Evolutionary conservation across 2,797 vertebrate genomes (phyloP), one percentile per base, ranked within the genome.

Genomic region (Nyctibius grandis): DNA sequence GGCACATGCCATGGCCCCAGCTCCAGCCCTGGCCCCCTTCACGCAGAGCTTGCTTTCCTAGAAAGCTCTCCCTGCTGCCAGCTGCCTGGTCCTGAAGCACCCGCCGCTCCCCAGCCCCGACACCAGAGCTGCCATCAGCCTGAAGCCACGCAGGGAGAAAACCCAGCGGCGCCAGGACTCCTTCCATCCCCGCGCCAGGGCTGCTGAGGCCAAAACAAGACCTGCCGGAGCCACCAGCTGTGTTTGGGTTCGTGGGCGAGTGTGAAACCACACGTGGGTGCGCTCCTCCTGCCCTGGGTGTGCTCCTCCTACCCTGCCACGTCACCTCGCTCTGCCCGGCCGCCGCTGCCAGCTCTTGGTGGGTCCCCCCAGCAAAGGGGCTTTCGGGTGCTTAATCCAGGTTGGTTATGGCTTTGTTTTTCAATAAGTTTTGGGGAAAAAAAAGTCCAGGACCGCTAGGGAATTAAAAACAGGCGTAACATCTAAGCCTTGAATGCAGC

Each of bases 71-170:
- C 69, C 61, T 44, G 80, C 87, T 70, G 80, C 54, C 0, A 8
- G 5, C 54, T 2, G 15, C 31, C 42, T 1, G 0, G 36, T 80
- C 73, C 72, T 2, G 0, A 16, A n/a, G 61, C 25, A 3, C 70
- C 67, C 13, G 0, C 53, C 0, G 6, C 4, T 54, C 38, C 51
- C 56, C 4, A 10, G 51, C 15, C 78, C 64, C 1, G 1, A 6
- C 64, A 34, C 20, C 34, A 11, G 68, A 38, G 48, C 48, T 77
- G 68, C 60, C 60, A 14, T 28, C 47, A 25, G 53, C 87, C 69
- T 84, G 81, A 42, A 56, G 47, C 20, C 0, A 2, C 42, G 54
- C 3, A 0, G 34, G 25, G 38, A 53, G 34, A 29, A 42, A 38
- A 9, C 34, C 12, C 82, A 34, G 67, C 81, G 61, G 68, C 15